Percentiles rank a stretch among this genome's conserved stretches.
Conservation (phyloP, 2,888 invertebrate genomes). For the Gonocerus acuteangulatus region DNA sequence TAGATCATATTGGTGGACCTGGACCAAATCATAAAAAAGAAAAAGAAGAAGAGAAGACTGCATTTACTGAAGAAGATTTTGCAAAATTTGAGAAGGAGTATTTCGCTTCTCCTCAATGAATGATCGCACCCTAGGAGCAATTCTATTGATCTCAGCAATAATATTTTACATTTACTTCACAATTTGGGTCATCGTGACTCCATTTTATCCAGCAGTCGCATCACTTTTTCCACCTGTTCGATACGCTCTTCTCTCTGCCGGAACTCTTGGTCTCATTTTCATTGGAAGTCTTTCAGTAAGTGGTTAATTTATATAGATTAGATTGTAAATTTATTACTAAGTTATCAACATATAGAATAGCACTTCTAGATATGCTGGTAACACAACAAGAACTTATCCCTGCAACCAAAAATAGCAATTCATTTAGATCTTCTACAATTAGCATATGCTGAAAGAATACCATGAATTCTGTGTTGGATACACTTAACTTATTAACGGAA, state of each 20-base stretch:
- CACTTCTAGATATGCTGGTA: too few relatives aligned
- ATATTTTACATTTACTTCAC: slow-evolving; percentile 52
- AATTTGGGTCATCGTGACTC: slow-evolving; percentile 60
- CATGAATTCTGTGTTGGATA: too few relatives aligned
- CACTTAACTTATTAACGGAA: too few relatives aligned
- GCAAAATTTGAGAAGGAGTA: slow-evolving; percentile 59
- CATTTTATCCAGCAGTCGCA: slow-evolving; percentile 54
- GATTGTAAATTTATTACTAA: too few relatives aligned
- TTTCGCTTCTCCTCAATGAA: slow-evolving; percentile 43
- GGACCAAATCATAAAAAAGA: slow-evolving; percentile 42
- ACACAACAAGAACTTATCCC: background rate
- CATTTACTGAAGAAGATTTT: slow-evolving; percentile 63
- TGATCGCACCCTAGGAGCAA: slow-evolving; percentile 47
- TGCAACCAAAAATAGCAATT: background rate
- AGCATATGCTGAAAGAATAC: too few relatives aligned
- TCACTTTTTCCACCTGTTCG: slow-evolving; percentile 50
- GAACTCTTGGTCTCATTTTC: slow-evolving; percentile 54
- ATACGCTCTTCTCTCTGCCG: slow-evolving; percentile 55
- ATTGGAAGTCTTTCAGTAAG: slow-evolving; percentile 51
- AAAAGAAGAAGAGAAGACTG: slow-evolving; percentile 49
- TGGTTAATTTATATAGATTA: too few relatives aligned
- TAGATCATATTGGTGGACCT: slow-evolving; percentile 39
- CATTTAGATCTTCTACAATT: too few relatives aligned
- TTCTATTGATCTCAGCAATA: slow-evolving; percentile 50
- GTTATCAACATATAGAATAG: too few relatives aligned